Evolutionary conservation across 2,113 vertebrate genomes (phyloP), one percentile per base, ranked within the genome.

Genomic region (Hyla sarda): DNA sequence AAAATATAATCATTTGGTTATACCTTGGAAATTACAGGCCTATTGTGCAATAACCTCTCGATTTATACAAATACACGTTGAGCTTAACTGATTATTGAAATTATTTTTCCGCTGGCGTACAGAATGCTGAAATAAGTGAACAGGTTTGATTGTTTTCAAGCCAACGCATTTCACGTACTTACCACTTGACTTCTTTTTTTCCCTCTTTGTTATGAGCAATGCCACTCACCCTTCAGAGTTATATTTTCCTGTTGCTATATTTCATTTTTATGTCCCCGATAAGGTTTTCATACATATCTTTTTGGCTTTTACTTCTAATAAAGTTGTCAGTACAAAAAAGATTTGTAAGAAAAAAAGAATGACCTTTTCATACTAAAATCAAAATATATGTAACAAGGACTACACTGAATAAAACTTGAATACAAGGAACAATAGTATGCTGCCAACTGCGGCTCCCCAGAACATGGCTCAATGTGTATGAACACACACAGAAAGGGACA

Each of bases 271-370:
- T 80, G 71, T 86, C 54, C 84, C 75, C 76, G 62, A 86, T 71
- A 86, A 79, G 84, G 62, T 79, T 86, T 86, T 86, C 76, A 45
- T 79, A 86, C 76, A 86, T 86, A 86, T 86, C 84, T 71, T 86
- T 86, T 80, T 62, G 62, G 73, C 83, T 77, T 84, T 84, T 84
- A 77, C 83, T 84, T 84, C 73, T 86, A 86, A 86, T 80, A 86
- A 80, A 86, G 62, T 69, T 86, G 84, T 56, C 84, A 86, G 84
- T 69, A 32, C 60, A 86, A 86, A 84, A 71, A 75, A 74, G 82
- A 84, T 84, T 84, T 84, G 82, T 56, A 60, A 84, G 67, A 74
- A 84, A 84, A 85, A 76, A 84, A 76, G 83, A 85, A 84, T 84
- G 50, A 84, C 71, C 69, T 84, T 84, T 84, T 84, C 60, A 82